Percentiles rank a stretch among this genome's conserved stretches.
Conservation (phyloP, 2,113 vertebrate species). For the Carassius carassius region DNA sequence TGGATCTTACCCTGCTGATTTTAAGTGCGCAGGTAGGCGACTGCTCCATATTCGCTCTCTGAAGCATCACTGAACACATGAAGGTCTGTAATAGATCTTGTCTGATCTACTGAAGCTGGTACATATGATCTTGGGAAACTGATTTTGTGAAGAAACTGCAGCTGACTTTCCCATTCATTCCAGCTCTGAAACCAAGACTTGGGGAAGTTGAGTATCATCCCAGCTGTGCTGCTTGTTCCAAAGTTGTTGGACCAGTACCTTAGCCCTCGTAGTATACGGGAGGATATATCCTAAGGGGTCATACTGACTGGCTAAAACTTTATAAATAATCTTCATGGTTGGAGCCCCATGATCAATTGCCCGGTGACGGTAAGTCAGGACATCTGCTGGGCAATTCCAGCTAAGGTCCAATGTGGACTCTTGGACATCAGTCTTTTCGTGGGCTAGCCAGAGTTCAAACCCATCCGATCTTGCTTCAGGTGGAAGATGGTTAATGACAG, state of each 20-base stretch:
- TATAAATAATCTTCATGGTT: constrained; percentile 40
- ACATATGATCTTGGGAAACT: background rate
- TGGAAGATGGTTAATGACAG: constrained; percentile 30
- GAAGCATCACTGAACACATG: constrained; percentile 24
- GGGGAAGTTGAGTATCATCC: too few species aligned
- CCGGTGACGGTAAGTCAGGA: constrained; percentile 17
- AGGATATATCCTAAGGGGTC: too few species aligned
- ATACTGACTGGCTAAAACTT: background rate
- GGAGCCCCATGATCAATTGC: background rate
- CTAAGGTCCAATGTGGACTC: constrained; percentile 6
- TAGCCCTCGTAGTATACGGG: too few species aligned
- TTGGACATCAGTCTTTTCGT: background rate
- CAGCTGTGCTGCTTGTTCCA: too few species aligned
- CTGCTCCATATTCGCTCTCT: constrained; percentile 21
- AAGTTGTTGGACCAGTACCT: too few species aligned
- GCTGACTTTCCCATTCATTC: too few species aligned
- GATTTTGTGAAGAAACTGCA: too few species aligned
- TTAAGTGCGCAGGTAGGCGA: constrained; percentile 25
- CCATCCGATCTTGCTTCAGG: background rate
- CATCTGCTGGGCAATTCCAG: constrained; percentile 30
- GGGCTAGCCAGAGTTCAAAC: constrained; percentile 14
- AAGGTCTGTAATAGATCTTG: background rate
- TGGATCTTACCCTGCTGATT: constrained; percentile 65
- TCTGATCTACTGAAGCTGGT: background rate
- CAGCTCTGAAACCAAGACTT: too few species aligned